A percentile compares a stretch with the other conserved stretches of the same genome.
These are phyloP conservation scores for Chromis chromis DNA, from an alignment of 2,797 vertebrate species.

Conservation along the genomic window DNA sequence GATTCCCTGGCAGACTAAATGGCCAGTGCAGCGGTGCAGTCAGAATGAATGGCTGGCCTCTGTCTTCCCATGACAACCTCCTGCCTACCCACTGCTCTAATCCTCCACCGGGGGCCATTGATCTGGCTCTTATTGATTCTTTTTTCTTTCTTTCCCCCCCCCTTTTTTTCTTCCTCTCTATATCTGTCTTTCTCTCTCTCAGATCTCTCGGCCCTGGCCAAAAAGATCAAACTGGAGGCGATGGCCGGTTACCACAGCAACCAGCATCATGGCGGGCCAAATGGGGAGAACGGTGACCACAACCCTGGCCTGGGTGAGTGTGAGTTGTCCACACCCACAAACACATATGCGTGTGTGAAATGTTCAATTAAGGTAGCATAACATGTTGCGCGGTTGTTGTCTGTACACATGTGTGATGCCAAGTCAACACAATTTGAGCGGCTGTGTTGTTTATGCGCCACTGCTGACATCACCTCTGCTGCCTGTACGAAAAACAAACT, in stretches of 20 bases:
- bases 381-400: constrained; percentile 35
- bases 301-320: constrained; percentile 93
- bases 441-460: constrained; percentile 64
- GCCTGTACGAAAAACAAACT: constrained; percentile 48
- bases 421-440: constrained; percentile 55
- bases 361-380: constrained; percentile 26
- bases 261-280: constrained; percentile 91
- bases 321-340: background rate
- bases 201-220: constrained; percentile 88
- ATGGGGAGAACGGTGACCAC: constrained; percentile 95
- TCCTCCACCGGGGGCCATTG: constrained; percentile 80
- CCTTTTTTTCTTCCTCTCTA: constrained; percentile 41
- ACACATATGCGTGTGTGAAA: constrained; percentile 2
- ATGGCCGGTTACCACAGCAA: constrained; percentile 94
- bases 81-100: constrained; percentile 79
- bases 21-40: constrained; percentile 78
- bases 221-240: constrained; percentile 99
- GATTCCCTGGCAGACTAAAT: constrained; percentile 81
- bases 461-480: constrained; percentile 60
- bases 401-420: constrained; percentile 45
- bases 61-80: constrained; percentile 81
- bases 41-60: constrained; percentile 79
- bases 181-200: constrained; percentile 47
- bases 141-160: constrained; percentile 47
- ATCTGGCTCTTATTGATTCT: constrained; percentile 80